Base-by-base conservation (phyloP, 2,113 vertebrate genomes). In the Picathartes gymnocephalus region DNA sequence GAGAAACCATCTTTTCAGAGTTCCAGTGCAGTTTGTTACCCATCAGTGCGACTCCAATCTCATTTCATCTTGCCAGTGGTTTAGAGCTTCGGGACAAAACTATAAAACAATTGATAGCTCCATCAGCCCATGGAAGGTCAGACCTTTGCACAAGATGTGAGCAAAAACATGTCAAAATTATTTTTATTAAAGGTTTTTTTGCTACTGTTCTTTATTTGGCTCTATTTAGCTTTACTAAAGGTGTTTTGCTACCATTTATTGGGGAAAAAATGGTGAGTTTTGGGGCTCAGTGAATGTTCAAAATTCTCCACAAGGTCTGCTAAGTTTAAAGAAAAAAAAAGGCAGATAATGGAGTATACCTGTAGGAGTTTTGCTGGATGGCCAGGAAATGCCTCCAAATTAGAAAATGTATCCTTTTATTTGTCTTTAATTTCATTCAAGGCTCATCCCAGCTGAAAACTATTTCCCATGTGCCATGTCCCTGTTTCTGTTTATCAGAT, bases 1-100 rank as follows among this genome's bases (percentile, higher is more conserved):
- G 92, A 97, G 68, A 94, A 90, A 94, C 66, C 83, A 81, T 81
- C 96, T 91, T 95, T 93, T 93, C 79, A 96, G 93, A 92, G 94
- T 94, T 88, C 87, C 94, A 83, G 96, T 71, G 69, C 66, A 89
- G 72, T 96, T 97, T 80, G 87, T 93, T 95, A 74, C 94, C 96
- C 92, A 92, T 91, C 88, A 87, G 60, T 86, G 92, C 53, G 22
- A 35, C 53, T 86, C 84, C 82, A 92, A 31, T 61, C 64, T 88
- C 82, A 64, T 87, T 97, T 96, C 61, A 92, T 97, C 95, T 92
- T 93, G 81, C 64, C 85, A 86, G 86, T 80, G 86, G 53, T 88
- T 80, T 62, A 62, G 77, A 93, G 88, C 76, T 93, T 79, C 23
- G 11, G 16, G 83, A 82, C 27, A 83, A 57, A 81, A 71, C 85